Conservation (phyloP, 1,140 invertebrate species). For the Drosophila tropicalis region DNA sequence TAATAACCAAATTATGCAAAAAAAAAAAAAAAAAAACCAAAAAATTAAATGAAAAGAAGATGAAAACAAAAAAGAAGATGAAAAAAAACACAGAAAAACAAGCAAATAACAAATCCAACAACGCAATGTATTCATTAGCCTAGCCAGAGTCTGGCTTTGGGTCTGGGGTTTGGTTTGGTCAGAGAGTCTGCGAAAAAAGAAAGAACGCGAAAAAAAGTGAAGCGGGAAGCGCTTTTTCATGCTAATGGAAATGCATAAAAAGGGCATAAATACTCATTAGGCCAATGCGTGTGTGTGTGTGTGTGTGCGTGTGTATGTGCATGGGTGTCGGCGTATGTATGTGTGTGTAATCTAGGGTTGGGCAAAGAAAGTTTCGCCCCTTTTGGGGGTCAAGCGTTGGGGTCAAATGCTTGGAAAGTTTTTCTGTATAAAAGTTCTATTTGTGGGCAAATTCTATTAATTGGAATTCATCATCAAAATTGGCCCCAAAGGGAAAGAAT, state of each 20-base stretch:
- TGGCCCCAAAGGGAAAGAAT: slow-evolving; percentile 31
- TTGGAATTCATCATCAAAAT: slow-evolving; percentile 29
- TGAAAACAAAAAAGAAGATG: slow-evolving; percentile 30
- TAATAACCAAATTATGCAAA: slow-evolving; percentile 77
- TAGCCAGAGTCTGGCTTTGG: slow-evolving; percentile 10
- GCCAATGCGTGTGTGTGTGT: slow-evolving; percentile 18
- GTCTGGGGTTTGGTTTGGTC: not conserved
- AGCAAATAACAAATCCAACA: slow-evolving; percentile 19
- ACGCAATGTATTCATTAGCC: slow-evolving; percentile 63
- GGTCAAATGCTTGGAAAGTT: slow-evolving; percentile 74
- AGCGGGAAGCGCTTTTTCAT: slow-evolving; percentile 40
- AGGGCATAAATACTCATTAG: slow-evolving; percentile 78
- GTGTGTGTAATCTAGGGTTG: slow-evolving; percentile 7
- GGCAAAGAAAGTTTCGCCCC: slow-evolving; percentile 55
- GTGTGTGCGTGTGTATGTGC: slow-evolving; percentile 14
- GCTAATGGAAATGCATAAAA: slow-evolving; percentile 80
- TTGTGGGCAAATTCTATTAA: slow-evolving; percentile 21
- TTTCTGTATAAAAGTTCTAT: slow-evolving; percentile 54
- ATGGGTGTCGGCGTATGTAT: slow-evolving; percentile 3
- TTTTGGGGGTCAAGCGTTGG: slow-evolving; percentile 36
- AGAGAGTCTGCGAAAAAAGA: slow-evolving; percentile 11
- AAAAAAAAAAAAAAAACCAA: slow-evolving; percentile 35
- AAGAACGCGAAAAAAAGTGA: slow-evolving; percentile 37
- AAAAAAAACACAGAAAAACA: slow-evolving; percentile 24
- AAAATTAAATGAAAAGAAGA: slow-evolving; percentile 12